These are phyloP conservation scores for Seira musarum DNA, from an alignment of 2,888 invertebrate species.

Conservation along the genomic window DNA sequence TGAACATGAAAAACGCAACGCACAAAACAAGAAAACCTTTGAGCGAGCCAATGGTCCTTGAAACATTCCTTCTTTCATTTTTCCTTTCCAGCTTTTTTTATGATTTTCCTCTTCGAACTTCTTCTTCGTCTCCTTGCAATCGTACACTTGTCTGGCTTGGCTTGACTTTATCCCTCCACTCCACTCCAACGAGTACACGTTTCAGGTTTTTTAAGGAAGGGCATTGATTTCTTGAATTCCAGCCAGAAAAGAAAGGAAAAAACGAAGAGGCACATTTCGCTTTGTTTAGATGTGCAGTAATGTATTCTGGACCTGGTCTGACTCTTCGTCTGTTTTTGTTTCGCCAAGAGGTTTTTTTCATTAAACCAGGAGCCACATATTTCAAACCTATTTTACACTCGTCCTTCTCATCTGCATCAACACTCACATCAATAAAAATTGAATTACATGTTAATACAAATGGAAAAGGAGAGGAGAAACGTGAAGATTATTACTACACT, in stretches of 20 bases:
- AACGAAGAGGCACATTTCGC: too few relatives aligned
- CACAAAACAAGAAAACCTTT: conserved; percentile 27
- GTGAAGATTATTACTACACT: too few relatives aligned
- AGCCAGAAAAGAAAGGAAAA: not conserved
- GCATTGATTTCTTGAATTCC: conserved; percentile 25
- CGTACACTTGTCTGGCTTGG: too few relatives aligned
- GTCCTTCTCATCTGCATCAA: too few relatives aligned
- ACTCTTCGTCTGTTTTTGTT: not conserved
- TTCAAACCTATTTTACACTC: too few relatives aligned
- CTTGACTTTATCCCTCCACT: too few relatives aligned
- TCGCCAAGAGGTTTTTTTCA: not conserved
- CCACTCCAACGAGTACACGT: too few relatives aligned
- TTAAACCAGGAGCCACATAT: too few relatives aligned
- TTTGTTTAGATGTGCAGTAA: too few relatives aligned
- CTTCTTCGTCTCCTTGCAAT: conserved; percentile 23
- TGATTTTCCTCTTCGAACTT: conserved; percentile 18
- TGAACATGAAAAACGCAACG: conserved; percentile 6
- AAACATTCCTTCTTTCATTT: conserved; percentile 16
- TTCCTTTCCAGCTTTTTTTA: not conserved
- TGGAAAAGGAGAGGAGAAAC: too few relatives aligned
- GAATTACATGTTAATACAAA: conserved; percentile 44
- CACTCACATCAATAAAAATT: conserved; percentile 21
- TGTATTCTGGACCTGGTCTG: conserved; percentile 17
- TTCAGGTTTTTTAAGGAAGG: too few relatives aligned
- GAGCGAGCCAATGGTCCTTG: conserved; percentile 50